Conservation (phyloP, 2,113 vertebrate genomes). For the Thryonomys swinderianus region DNA sequence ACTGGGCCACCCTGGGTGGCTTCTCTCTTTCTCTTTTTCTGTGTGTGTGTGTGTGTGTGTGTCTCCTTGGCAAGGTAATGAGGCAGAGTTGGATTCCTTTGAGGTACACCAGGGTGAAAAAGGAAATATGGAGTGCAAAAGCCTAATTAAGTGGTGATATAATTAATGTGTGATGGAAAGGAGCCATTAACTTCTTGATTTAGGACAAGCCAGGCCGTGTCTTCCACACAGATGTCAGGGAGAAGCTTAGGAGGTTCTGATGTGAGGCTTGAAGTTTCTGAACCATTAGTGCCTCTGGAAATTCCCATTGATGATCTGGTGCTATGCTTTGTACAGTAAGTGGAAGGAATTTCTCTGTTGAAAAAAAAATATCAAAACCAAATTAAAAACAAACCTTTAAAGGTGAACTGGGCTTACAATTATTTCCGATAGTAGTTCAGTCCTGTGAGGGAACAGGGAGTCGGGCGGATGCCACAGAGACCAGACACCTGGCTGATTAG, state of each 20-base stretch:
- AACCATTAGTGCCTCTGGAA: background rate
- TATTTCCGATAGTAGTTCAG: slow-evolving; percentile 49
- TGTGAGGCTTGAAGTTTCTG: background rate
- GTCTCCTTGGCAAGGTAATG: background rate
- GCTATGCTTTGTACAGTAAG: background rate
- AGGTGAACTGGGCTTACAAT: slow-evolving; percentile 12
- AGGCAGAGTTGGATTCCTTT: background rate
- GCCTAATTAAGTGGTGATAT: background rate
- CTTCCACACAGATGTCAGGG: background rate
- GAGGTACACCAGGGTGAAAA: background rate
- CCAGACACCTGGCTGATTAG: slow-evolving; percentile 73
- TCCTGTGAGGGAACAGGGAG: slow-evolving; percentile 39
- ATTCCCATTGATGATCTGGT: background rate
- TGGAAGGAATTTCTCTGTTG: slow-evolving; percentile 44
- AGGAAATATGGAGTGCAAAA: background rate
- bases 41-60: too few relatives aligned
- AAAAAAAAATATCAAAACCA: slow-evolving; percentile 55
- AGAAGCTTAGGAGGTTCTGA: background rate
- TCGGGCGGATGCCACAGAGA: slow-evolving; percentile 51
- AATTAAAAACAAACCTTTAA: slow-evolving; percentile 54
- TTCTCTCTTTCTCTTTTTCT: background rate
- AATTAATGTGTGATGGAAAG: background rate
- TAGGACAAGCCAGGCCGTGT: background rate
- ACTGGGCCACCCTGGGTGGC: background rate
- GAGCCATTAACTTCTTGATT: background rate